Percentiles rank a stretch among this genome's conserved stretches.
These are phyloP conservation scores for Harpagifer antarcticus DNA, from an alignment of 2,797 vertebrate species.

Conservation along the genomic window DNA sequence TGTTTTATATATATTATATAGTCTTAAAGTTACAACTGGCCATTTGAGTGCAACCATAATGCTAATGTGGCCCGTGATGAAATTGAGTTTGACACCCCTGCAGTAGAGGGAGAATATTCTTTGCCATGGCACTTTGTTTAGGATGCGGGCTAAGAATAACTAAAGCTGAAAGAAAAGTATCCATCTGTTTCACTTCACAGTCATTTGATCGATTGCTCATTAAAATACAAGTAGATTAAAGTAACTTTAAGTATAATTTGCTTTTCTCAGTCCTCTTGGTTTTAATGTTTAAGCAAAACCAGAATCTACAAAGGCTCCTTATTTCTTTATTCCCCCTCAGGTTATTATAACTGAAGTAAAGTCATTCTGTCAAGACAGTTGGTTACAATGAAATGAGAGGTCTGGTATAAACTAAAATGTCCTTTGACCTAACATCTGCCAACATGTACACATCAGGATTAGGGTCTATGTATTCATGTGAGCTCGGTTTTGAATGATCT, in stretches of 20 bases:
- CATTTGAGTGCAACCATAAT: no score
- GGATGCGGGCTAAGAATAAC: slow-evolving; percentile 2
- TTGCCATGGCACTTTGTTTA: neutral
- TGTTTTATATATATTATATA: no score
- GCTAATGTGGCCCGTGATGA: no score
- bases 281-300: slow-evolving; percentile 3
- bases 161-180: no score
- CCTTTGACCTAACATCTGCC: slow-evolving; percentile 60
- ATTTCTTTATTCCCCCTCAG: slow-evolving; percentile 17
- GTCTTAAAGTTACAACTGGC: no score
- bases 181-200: neutral
- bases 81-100: no score
- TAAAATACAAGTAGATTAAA: neutral
- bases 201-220: neutral
- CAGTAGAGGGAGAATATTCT: neutral
- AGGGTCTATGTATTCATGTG: slow-evolving; percentile 59
- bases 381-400: slow-evolving; percentile 31
- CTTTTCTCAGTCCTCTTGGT: neutral
- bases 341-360: slow-evolving; percentile 28
- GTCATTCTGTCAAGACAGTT: slow-evolving; percentile 35
- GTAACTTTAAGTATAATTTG: neutral
- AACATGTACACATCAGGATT: slow-evolving; percentile 57
- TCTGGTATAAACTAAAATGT: slow-evolving; percentile 43
- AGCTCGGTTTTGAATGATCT: slow-evolving; percentile 73
- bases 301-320: slow-evolving; percentile 7